Evolutionary conservation across 2,888 invertebrate species (phyloP), one percentile per base, ranked within the genome.

Genomic region (Julus scandinavius): DNA sequence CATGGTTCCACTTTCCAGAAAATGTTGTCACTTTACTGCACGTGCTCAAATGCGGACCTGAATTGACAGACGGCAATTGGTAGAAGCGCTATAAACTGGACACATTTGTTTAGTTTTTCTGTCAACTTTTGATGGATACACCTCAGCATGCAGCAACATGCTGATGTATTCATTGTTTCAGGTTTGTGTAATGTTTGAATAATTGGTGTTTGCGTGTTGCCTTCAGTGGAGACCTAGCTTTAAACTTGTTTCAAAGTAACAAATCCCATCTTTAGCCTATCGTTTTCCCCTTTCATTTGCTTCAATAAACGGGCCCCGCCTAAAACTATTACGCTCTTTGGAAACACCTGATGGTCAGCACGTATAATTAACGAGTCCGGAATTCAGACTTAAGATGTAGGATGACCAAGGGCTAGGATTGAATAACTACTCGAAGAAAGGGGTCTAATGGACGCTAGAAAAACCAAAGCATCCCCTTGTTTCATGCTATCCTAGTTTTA

Each of bases 321-420:
- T 38, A 80, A 80, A 80, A 80, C 80, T 80, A 80, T 80, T 80
- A 80, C 80, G 3, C 80, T 38, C 4, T 80, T 80, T 5, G 38
- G 38, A 80, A 80, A 80, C 80, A 80, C 80, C 80, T 80, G 80
- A 80, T 80, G 80, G 80, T 38, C 80, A 80, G 80, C 38, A 80
- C 11, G 80, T 80, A 80, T 80, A 80, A 80, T 80, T 80, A 80
- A 40, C 11, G 80, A 15, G 38, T 80, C 80, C 80, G 80, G 80
- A 80, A 80, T 80, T 40, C 13, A 38, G 80, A 80, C 29, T 80
- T 29, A 54, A 15, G 38, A 13, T 29, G 38, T 40, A 80, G 38
- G 38, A 80, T 80, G 80, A 80, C 80, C 38, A 80, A 80, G 29
- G 80, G 80, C 80, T 80, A 80, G 11, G 80, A 80, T 80, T 29